Percentiles rank a stretch among this genome's conserved stretches.
Conservation (phyloP, 2,888 invertebrate genomes). For the Drosophila putrida region DNA sequence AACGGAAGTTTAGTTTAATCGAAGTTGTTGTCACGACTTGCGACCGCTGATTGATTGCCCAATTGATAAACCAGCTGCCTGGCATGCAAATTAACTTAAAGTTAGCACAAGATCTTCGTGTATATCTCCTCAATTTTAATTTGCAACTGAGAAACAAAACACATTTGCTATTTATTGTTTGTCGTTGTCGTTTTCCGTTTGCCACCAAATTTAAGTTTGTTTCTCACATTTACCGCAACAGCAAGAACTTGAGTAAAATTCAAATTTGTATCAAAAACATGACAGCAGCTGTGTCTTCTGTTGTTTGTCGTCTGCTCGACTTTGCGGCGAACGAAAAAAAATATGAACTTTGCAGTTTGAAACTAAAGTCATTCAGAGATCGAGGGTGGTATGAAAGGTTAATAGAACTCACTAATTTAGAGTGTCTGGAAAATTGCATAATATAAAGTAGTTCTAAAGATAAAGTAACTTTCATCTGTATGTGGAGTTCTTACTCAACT, state of each 20-base stretch:
- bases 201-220: conserved; percentile 36
- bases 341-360: conserved; percentile 43
- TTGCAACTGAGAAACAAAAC: conserved; percentile 65
- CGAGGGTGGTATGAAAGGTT: conserved; percentile 27
- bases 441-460: not conserved
- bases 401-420: not conserved
- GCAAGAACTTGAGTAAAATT: conserved; percentile 51
- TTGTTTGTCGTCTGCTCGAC: conserved; percentile 26
- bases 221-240: conserved; percentile 11
- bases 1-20: conserved; percentile 78
- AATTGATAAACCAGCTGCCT: conserved; percentile 53
- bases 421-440: no score
- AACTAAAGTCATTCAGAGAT: conserved; percentile 36
- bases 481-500: not conserved
- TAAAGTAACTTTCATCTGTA: not conserved
- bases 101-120: conserved; percentile 2
- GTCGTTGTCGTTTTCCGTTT: conserved; percentile 17
- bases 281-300: conserved; percentile 60
- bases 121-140: conserved; percentile 47
- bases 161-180: conserved; percentile 63
- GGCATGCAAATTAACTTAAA: conserved; percentile 53
- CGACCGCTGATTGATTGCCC: conserved; percentile 72
- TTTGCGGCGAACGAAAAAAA: conserved; percentile 30
- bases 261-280: conserved; percentile 59
- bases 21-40: conserved; percentile 77